Percentiles rank a stretch among this genome's conserved stretches.
Evolutionary conservation across 2,888 invertebrate genomes (phyloP).

Genomic region (Diarsia brunnea): DNA sequence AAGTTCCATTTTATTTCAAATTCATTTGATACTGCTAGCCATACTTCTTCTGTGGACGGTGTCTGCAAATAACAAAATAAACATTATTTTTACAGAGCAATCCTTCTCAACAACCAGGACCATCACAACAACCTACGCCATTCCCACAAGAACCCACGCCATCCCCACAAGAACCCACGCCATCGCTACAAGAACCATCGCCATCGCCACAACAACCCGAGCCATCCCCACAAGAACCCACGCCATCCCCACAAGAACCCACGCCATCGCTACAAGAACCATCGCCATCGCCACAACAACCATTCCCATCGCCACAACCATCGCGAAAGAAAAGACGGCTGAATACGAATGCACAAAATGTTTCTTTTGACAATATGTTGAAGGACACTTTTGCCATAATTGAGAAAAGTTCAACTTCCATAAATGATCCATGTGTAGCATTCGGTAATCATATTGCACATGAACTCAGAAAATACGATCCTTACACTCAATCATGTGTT

Average conservation of each 20-base stretch:
- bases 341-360: conserved; percentile 12
- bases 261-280: background rate
- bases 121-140: too few species aligned
- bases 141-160: too few species aligned
- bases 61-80: conserved; percentile 10
- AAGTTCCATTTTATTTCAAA: conserved; percentile 9
- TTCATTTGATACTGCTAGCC: background rate
- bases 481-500: background rate
- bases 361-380: conserved; percentile 5
- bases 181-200: background rate
- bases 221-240: background rate
- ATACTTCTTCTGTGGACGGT: background rate
- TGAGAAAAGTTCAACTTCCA: background rate
- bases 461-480: conserved; percentile 4
- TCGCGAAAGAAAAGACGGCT: conserved; percentile 3
- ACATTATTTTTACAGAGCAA: conserved; percentile 12
- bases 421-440: conserved; percentile 8
- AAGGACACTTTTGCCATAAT: conserved; percentile 1
- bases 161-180: background rate
- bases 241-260: background rate
- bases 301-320: conserved; percentile 2
- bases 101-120: too few species aligned
- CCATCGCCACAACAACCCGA: conserved; percentile 6
- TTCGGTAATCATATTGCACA: conserved; percentile 7
- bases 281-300: background rate